These are phyloP conservation scores for Malurus leucopterus DNA, from an alignment of 2,797 vertebrate species.

Conservation along the genomic window DNA sequence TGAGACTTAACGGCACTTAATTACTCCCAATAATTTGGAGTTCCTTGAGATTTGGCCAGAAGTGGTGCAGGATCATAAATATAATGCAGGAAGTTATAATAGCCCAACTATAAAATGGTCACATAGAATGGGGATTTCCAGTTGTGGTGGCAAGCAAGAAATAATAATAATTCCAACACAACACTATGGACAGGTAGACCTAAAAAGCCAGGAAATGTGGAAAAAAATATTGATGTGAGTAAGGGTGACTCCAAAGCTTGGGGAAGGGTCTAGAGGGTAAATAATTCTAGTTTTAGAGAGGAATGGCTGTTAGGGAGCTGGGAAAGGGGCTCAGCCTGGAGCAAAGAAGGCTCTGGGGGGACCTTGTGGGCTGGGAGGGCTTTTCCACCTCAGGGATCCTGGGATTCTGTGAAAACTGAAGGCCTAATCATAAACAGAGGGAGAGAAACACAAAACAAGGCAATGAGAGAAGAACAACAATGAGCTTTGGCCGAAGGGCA, in stretches of 20 bases:
- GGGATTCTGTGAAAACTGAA: background rate
- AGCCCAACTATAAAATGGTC: background rate
- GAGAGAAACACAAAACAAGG: background rate
- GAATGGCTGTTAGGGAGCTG: background rate
- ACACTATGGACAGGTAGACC: background rate
- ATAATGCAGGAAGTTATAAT: background rate
- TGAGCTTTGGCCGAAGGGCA: background rate
- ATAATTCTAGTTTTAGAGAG: background rate
- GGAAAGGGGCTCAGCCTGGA: background rate
- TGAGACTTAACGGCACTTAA: background rate
- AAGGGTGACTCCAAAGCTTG: background rate
- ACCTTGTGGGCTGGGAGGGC: background rate
- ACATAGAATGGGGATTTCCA: background rate
- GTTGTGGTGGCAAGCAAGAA: background rate
- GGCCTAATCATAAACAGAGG: background rate
- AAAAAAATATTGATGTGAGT: background rate
- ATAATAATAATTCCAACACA: background rate
- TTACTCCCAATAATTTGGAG: background rate
- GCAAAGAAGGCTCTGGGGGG: background rate
- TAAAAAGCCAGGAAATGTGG: background rate
- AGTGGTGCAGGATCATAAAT: background rate
- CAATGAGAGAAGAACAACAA: fast-evolving
- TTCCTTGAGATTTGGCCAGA: background rate
- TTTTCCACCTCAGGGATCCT: background rate
- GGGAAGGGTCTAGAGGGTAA: background rate